Base-by-base conservation (phyloP, 2,797 vertebrate species). In the Spondyliosoma cantharus region DNA sequence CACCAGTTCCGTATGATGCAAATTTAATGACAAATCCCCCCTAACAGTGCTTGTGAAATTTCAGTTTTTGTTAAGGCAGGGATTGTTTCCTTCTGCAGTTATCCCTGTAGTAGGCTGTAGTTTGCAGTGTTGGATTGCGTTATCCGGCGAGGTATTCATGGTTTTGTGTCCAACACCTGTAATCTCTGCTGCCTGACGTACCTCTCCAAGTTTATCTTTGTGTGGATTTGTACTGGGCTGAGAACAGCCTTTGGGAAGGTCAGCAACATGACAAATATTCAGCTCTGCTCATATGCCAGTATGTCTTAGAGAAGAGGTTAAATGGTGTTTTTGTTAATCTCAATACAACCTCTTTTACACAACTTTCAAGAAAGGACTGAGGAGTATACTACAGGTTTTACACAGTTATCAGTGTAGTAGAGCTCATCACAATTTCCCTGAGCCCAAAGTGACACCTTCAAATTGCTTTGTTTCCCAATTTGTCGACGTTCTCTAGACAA, bases 151-250 rank as follows among this genome's bases (percentile, higher is more conserved):
- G 6, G 13, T 24, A 16, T 52, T 56, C 1, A 15, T 45, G 7
- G 37, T 63, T 78, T 58, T 58, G 20, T 69, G 27, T 37, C 45
- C 43, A 11, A 43, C 45, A 61, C 61, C 70, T 78, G 48, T 72
- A 59, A 82, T 78, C 67, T 76, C 63, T 53, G 19, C 12, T 53
- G 6, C 19, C 19, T 64, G 32, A 63, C 13, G 2, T n/a, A 32
- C 14, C 48, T 49, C 24, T 50, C 13, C 17, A 59, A 14, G 60
- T 70, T 37, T 83, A 61, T 69, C 54, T 68, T 17, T 78, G 66
- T 57, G 20, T 65, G 52, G 45, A 24, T 63, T 54, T 57, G 58
- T 25, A 16, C 19, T 66, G 4, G 57, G 9, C 20, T 8, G 13
- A 62, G 60, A 62, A 62, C 32, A 71, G 37, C 4, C 12, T 59